Evolutionary conservation across 2,113 vertebrate species (phyloP), one percentile per base, ranked within the genome.

Genomic region (Orthonyx spaldingii): DNA sequence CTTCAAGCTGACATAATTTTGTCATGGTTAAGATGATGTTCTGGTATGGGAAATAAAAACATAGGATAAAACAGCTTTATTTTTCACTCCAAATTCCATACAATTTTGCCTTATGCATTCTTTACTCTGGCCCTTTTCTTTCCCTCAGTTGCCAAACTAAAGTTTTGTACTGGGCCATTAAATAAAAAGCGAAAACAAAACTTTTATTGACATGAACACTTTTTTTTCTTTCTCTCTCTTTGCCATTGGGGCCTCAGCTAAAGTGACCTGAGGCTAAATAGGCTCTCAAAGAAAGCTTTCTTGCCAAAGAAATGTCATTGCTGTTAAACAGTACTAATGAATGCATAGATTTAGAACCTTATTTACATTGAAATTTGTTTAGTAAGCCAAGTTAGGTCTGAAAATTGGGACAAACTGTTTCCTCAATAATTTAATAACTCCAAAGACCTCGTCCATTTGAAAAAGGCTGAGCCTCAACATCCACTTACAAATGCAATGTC

Each of bases 301-400:
- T 94, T 94, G 78, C 96, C 92, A 94, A 97, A 97, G 97, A 97
- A 97, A 94, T 94, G 95, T 95, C 92, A 93, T 91, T 76, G 46
- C 56, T 74, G 71, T 95, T 94, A 97, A 97, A 93, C 66, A 94
- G 75, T 87, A 87, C 91, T 97, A 97, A 97, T 79, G 91, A 97
- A 96, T 95, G 94, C 94, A 93, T 76, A 96, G 95, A 96, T 96
- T 97, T 96, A 97, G 92, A 94, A 88, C 79, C 94, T 96, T 96
- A 96, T 94, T 98, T 97, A 94, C 68, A 94, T 93, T 80, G 93
- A 97, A 97, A 97, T 97, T 97, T 97, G 97, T 98, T 97, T 97
- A 97, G 97, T 96, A 96, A 90, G 93, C 47, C 80, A 93, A 89
- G 86, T 96, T 93, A 92, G 94, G 94, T 94, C 97, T 95, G 95